Evolutionary conservation across 23 tunicate genomes (phyloP).

Genomic region (Halocynthia aurantium): DNA sequence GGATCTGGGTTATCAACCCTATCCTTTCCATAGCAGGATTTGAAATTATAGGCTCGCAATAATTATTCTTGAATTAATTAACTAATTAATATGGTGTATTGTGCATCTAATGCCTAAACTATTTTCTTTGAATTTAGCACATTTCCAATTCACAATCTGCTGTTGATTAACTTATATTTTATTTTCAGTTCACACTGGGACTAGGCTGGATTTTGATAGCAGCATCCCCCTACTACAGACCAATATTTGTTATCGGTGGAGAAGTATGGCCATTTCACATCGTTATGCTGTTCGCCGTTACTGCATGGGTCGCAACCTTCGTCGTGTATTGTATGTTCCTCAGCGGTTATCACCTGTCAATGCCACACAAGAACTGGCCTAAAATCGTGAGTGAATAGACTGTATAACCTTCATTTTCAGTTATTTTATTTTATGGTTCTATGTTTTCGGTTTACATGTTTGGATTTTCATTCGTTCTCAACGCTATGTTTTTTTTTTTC

Average conservation of each 20-base stretch:
- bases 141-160: too few species aligned
- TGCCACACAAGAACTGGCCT: slow-evolving; percentile 88
- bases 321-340: slow-evolving; percentile 54
- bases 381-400: slow-evolving; percentile 31
- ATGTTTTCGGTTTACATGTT: too few species aligned
- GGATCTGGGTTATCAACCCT: too few species aligned
- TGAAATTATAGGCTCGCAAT: too few species aligned
- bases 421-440: not conserved
- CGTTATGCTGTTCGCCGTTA: slow-evolving; percentile 73
- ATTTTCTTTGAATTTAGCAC: too few species aligned
- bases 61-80: too few species aligned
- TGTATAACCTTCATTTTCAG: not conserved
- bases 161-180: too few species aligned
- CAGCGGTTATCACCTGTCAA: slow-evolving; percentile 77
- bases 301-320: slow-evolving; percentile 50
- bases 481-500: too few species aligned
- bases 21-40: too few species aligned
- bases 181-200: not conserved
- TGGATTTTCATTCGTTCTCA: too few species aligned
- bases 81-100: too few species aligned
- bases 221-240: slow-evolving; percentile 77
- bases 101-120: too few species aligned
- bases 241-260: slow-evolving; percentile 74
- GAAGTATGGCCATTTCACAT: slow-evolving; percentile 96
- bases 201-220: slow-evolving; percentile 64